phyloP scores from a whole-genome alignment of 1,140 invertebrate genomes.

The Brachionus paranguensis region DNA sequence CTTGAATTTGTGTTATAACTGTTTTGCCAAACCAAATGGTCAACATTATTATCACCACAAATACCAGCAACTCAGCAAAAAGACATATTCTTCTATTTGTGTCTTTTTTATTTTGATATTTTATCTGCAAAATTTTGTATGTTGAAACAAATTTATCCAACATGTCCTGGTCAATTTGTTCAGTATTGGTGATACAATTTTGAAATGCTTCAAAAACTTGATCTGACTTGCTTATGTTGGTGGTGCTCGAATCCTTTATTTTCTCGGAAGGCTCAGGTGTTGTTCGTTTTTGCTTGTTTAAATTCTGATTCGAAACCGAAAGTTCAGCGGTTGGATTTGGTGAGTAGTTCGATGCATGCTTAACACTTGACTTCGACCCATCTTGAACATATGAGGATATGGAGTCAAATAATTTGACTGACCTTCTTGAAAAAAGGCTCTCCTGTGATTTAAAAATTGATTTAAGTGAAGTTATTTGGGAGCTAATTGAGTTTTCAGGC shows the following conservation, averaged over 20 bases:
- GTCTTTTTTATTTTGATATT: slow-evolving; percentile 16
- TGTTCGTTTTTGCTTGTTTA: not conserved
- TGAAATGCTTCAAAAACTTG: slow-evolving; percentile 15
- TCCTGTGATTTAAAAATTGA: slow-evolving; percentile 28
- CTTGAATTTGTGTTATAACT: slow-evolving; percentile 1
- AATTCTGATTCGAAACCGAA: not conserved
- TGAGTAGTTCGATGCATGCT: not conserved
- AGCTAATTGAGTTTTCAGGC: not conserved
- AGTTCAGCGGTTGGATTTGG: not conserved
- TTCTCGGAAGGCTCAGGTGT: not conserved
- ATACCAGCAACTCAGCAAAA: not conserved
- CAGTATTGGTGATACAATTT: not conserved
- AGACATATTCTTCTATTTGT: not conserved
- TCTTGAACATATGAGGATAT: not conserved
- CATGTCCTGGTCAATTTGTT: not conserved
- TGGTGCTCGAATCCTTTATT: not conserved
- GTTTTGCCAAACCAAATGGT: not conserved
- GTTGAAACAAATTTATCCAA: slow-evolving; percentile 28
- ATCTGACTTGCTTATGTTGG: slow-evolving; percentile 6
- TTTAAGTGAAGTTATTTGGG: not conserved
- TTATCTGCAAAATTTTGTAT: not conserved
- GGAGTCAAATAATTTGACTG: not conserved
- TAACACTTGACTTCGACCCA: not conserved
- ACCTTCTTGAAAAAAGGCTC: not conserved
- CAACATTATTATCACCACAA: not conserved